Base-by-base conservation (phyloP, 2,888 invertebrate genomes). In the Amphipyra berbera region DNA sequence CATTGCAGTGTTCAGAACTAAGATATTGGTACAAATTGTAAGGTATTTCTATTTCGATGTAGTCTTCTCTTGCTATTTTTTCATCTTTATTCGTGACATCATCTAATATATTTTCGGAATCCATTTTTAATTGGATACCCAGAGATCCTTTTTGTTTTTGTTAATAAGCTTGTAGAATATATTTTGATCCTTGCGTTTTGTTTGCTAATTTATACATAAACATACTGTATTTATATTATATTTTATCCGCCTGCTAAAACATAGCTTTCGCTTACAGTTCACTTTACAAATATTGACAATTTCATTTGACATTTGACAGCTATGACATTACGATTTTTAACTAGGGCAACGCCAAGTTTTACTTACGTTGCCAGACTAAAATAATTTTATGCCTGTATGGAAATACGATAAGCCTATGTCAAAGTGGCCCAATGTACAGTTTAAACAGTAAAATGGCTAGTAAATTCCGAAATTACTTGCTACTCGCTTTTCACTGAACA, bases 21-120 rank as follows among this genome's bases (percentile, higher is more conserved):
- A 87, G 73, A 67, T 81, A 83, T 57, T 88, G 76, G 30, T 83
- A 81, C 40, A 88, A 57, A 45, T 79, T 61, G 37, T 74, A 73
- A 0, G 89, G 87, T 62, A 89, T 82, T 61, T 89, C 86, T 40
- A 84, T 81, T 79, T 85, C 81, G 59, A 81, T 70, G 61, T 68
- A 65, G 50, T 74, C 47, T 75, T 76, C 68, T 57, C 47, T 58
- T 13, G 53, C 14, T 40, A 12, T 13, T 42, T 46, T 42, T 7
- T 58, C 44, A 27, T 37, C 27, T 37, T 41, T 47, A 14, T 50
- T 15, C 14, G 9, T 10, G 30, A 21, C 13, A n/a, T 46, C 57
- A 53, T 59, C 47, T 4, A 35, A 0, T 0, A 41, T 37, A 48
- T 4, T 27, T 44, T 46, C 55, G 0, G 44, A 37, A 42, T 55